Conservation (phyloP, 2,113 vertebrate genomes). For the Tor tambroides region DNA sequence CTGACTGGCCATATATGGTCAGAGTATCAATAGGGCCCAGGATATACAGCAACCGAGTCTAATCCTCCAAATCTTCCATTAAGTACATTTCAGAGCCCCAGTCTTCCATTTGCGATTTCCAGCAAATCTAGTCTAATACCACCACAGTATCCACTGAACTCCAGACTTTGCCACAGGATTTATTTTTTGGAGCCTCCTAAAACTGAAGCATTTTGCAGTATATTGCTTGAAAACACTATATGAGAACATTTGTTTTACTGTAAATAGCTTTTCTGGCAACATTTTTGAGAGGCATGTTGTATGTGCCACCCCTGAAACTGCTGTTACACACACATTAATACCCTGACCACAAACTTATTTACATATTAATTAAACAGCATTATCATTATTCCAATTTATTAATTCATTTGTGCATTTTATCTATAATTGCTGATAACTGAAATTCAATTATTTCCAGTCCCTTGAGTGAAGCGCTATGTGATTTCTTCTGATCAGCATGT, state of each 20-base stretch:
- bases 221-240: slow-evolving; percentile 1
- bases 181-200: not conserved
- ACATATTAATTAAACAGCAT: slow-evolving; percentile 41
- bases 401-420: slow-evolving; percentile 18
- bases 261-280: not conserved
- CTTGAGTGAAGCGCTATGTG: not conserved
- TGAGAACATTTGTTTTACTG: slow-evolving; percentile 7
- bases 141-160: slow-evolving; percentile 29
- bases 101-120: slow-evolving; percentile 7
- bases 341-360: slow-evolving; percentile 31
- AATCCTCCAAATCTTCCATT: slow-evolving; percentile 55
- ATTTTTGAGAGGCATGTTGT: not conserved
- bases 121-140: slow-evolving; percentile 33
- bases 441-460: slow-evolving; percentile 18
- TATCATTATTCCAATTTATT: not conserved
- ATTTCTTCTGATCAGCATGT: not conserved
- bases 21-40: not conserved
- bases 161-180: not conserved
- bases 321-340: not conserved
- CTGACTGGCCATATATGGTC: not conserved
- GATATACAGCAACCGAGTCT: slow-evolving; percentile 35
- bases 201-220: not conserved
- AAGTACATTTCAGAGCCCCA: slow-evolving; percentile 40
- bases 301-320: not conserved
- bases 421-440: slow-evolving; percentile 33